Evolutionary conservation across 1,140 invertebrate genomes (phyloP), one percentile per base, ranked within the genome.

Genomic region (Drosophila seguyi): DNA sequence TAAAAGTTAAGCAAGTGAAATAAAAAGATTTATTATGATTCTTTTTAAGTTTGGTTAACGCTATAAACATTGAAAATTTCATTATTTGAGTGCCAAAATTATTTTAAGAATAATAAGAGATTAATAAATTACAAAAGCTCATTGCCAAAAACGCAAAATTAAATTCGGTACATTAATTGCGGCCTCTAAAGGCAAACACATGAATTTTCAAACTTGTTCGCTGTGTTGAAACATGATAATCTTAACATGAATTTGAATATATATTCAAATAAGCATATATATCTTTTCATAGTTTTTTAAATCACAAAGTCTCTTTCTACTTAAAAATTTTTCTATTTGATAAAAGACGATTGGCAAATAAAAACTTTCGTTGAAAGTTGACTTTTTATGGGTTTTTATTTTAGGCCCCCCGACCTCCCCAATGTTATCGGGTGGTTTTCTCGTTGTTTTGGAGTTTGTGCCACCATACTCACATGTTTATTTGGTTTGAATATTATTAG

Each of bases 401-500:
- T 56, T 20, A 25, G 41, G 4, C 2, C 42, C 42, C 18, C 25
- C 16, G 14, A 14, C 11, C 16, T 16, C 6, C 3, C 0, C 36
- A n/a, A 16, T 36, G 45, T 58, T 79, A 42, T 58, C 52, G 52
- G 27, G n/a, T 62, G 25, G 16, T 38, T 57, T 58, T 36, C n/a
- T 36, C 4, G 4, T 52, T 56, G 20, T 65, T 69, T 65, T 11
- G 22, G 29, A 58, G 39, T 41, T 36, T 71, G 66, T 58, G 42
- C 34, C 22, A 48, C 42, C 20, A 57, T 44, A 39, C 67, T 73
- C 47, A 61, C 61, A 63, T 83, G 81, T 72, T 83, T 84, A 68
- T 79, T 78, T 82, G 62, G 66, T 75, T 65, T 22, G 65, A 77
- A 73, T 85, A 65, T 77, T 87, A 79, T 72, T 73, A 44, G 75